Evolutionary conservation across 2,797 vertebrate genomes (phyloP).

Genomic region (Spinibarbus caldwelli): DNA sequence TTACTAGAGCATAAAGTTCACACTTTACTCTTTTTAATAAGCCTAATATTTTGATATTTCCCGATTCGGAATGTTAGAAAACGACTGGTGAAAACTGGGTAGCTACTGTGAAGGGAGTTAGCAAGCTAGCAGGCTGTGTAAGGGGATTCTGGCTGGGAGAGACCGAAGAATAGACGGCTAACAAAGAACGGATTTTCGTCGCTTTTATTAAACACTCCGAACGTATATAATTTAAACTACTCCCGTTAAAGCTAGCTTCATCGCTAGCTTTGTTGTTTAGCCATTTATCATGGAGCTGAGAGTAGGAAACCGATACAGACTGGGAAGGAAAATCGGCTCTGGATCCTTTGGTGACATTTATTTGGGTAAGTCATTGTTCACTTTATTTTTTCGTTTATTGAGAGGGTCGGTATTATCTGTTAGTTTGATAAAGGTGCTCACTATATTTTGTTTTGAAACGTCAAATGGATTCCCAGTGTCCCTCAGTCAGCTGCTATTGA

Average conservation of each 20-base stretch:
- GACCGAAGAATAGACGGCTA: slow-evolving; percentile 54
- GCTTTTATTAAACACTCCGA: slow-evolving; percentile 28
- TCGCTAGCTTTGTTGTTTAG: slow-evolving; percentile 66
- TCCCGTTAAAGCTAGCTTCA: slow-evolving; percentile 68
- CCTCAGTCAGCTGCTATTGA: slow-evolving; percentile 18
- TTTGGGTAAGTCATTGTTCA: slow-evolving; percentile 82
- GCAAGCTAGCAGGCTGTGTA: slow-evolving; percentile 57
- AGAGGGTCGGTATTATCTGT: background rate
- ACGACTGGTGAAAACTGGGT: slow-evolving; percentile 83
- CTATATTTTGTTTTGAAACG: slow-evolving; percentile 29
- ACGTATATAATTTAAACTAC: slow-evolving; percentile 39
- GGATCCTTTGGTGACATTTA: slow-evolving; percentile 98
- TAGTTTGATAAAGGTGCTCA: background rate
- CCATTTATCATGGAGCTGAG: slow-evolving; percentile 88
- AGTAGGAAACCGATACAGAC: slow-evolving; percentile 95
- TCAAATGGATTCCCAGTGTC: slow-evolving; percentile 3
- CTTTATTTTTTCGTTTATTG: background rate
- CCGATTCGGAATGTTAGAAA: slow-evolving; percentile 71
- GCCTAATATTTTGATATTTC: slow-evolving; percentile 73
- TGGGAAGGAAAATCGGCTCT: slow-evolving; percentile 97
- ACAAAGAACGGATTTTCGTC: slow-evolving; percentile 44
- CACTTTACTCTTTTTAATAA: slow-evolving; percentile 66
- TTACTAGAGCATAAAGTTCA: slow-evolving; percentile 72
- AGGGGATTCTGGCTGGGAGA: slow-evolving; percentile 53
- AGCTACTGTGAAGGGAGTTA: slow-evolving; percentile 64